phyloP scores from a whole-genome alignment of 2,113 vertebrate species.

The Corythornis cristatus region DNA sequence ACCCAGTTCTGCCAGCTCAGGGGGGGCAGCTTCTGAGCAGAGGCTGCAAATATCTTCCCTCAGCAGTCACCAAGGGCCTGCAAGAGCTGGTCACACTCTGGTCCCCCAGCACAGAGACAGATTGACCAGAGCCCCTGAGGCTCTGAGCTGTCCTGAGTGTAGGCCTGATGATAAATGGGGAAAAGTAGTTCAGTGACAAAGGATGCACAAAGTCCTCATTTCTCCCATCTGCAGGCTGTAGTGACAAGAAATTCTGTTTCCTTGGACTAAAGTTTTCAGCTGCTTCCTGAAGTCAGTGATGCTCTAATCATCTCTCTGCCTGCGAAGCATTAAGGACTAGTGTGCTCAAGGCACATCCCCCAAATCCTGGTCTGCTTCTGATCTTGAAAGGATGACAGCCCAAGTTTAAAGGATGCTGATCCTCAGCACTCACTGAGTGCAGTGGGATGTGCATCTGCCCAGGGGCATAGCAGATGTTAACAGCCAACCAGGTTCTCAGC shows the following conservation, averaged over 20 bases:
- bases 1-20: neutral
- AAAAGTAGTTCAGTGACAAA: neutral
- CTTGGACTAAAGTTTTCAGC: neutral
- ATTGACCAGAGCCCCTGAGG: neutral
- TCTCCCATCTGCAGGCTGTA: too few species aligned
- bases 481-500: neutral
- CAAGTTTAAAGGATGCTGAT: neutral
- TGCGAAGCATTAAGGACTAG: neutral
- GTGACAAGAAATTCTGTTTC: neutral
- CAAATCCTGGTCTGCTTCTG: neutral
- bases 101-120: neutral
- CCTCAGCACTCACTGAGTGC: too few species aligned
- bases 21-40: neutral
- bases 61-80: neutral
- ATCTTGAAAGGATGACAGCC: neutral
- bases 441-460: neutral
- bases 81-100: neutral
- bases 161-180: neutral
- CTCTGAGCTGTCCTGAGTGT: neutral
- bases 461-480: neutral
- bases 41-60: neutral
- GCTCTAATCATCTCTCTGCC: neutral
- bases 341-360: neutral
- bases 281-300: neutral
- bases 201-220: neutral